Percentiles rank a stretch among this genome's conserved stretches.
Conservation (phyloP, 2,888 invertebrate species). For the Horisme vitalbata region DNA sequence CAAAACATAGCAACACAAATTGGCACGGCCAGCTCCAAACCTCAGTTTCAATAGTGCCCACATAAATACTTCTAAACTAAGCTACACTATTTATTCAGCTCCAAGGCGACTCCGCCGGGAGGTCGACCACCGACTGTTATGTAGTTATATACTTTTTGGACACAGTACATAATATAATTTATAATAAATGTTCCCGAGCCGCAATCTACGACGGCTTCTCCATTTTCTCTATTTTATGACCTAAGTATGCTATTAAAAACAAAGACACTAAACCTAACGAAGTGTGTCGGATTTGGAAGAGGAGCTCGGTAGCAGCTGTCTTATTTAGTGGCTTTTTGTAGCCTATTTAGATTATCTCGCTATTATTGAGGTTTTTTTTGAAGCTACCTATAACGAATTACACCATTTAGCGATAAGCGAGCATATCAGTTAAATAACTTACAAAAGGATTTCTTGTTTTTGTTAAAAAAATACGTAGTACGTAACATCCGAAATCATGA, state of each 20-base stretch:
- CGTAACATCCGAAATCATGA: too few relatives aligned
- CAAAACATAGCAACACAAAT: too few relatives aligned
- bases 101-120: slow-evolving; percentile 5
- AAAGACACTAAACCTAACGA: slow-evolving; percentile 16
- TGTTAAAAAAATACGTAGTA: too few relatives aligned
- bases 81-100: slow-evolving; percentile 26
- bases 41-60: slow-evolving; percentile 19
- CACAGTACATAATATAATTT: background rate
- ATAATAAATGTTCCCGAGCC: slow-evolving; percentile 30
- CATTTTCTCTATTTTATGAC: slow-evolving; percentile 34
- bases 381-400: too few relatives aligned
- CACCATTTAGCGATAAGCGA: too few relatives aligned
- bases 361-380: background rate
- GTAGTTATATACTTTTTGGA: background rate
- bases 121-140: background rate
- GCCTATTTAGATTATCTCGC: background rate
- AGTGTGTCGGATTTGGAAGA: slow-evolving; percentile 11
- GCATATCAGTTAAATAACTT: too few relatives aligned
- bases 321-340: background rate
- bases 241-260: slow-evolving; percentile 34
- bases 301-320: background rate
- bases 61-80: slow-evolving; percentile 28
- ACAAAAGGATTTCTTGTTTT: too few relatives aligned
- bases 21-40: background rate
- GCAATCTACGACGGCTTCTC: slow-evolving; percentile 33